These are phyloP conservation scores for Rhopalosiphum nymphaeae DNA, from an alignment of 2,888 invertebrate species.

Conservation along the genomic window DNA sequence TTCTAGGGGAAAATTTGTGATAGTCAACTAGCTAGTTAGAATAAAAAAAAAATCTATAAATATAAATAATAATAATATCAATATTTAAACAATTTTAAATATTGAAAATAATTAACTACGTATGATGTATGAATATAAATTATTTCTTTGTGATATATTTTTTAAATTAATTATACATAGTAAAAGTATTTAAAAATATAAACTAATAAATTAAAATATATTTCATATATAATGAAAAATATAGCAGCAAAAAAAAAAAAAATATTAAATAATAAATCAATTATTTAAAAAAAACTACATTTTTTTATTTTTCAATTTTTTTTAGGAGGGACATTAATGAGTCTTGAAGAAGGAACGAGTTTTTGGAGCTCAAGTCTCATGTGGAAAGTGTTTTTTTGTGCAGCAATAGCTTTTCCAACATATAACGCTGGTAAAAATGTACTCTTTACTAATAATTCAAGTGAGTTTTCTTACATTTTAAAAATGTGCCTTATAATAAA, in stretches of 20 bases:
- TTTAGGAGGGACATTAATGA: conserved; percentile 75
- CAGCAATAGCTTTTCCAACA: conserved; percentile 62
- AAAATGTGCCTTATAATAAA: background rate
- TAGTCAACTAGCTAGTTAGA: background rate
- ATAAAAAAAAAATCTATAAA: background rate
- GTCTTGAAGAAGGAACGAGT: conserved; percentile 77
- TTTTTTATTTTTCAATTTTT: conserved; percentile 51
- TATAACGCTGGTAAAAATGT: conserved; percentile 54
- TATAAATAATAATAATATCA: background rate
- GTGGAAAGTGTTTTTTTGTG: conserved; percentile 78
- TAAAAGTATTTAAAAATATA: background rate
- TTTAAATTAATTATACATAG: too few relatives aligned
- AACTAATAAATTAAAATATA: background rate
- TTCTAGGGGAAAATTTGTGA: background rate
- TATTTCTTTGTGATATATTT: too few relatives aligned
- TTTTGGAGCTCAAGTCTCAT: conserved; percentile 78
- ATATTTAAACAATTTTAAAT: background rate
- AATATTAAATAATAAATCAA: background rate
- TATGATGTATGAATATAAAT: background rate
- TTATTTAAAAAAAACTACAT: background rate
- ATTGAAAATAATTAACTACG: background rate
- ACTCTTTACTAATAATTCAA: background rate
- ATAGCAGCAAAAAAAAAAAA: background rate
- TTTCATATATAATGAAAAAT: background rate
- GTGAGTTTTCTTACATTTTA: conserved; percentile 11